Conservation (phyloP, 2,113 vertebrate genomes). For the Tor tambroides region DNA sequence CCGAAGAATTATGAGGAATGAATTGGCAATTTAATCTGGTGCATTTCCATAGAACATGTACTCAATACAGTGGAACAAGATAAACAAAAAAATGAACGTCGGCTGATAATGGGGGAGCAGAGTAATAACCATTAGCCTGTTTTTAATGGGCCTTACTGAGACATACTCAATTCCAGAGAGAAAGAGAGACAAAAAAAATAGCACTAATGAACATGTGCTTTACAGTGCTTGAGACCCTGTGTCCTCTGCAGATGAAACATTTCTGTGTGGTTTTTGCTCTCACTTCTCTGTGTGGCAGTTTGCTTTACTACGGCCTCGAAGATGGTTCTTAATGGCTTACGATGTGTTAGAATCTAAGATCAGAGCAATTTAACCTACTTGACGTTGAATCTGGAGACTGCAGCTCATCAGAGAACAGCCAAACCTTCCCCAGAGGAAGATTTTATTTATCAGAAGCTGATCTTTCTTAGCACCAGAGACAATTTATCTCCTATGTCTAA, state of each 20-base stretch:
- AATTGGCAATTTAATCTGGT: constrained; percentile 53
- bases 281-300: neutral
- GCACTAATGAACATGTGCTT: constrained; percentile 40
- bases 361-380: constrained; percentile 47
- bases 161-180: constrained; percentile 18
- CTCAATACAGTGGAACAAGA: constrained; percentile 46
- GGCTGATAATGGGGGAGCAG: constrained; percentile 15
- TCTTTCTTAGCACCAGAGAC: neutral
- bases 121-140: constrained; percentile 43
- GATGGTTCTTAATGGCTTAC: constrained; percentile 42
- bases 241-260: constrained; percentile 32
- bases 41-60: constrained; percentile 49
- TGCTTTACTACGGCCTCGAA: constrained; percentile 20
- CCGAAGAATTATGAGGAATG: constrained; percentile 42
- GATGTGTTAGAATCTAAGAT: constrained; percentile 17
- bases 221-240: constrained; percentile 25
- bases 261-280: constrained; percentile 38
- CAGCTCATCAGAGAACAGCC: constrained; percentile 30
- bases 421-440: neutral
- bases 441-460: neutral
- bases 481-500: neutral
- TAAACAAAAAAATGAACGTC: constrained; percentile 40
- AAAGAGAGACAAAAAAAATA: neutral
- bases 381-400: constrained; percentile 25
- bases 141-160: constrained; percentile 48